These are phyloP conservation scores for Polydrusus tereticollis DNA, from an alignment of 2,888 invertebrate genomes.

Conservation along the genomic window DNA sequence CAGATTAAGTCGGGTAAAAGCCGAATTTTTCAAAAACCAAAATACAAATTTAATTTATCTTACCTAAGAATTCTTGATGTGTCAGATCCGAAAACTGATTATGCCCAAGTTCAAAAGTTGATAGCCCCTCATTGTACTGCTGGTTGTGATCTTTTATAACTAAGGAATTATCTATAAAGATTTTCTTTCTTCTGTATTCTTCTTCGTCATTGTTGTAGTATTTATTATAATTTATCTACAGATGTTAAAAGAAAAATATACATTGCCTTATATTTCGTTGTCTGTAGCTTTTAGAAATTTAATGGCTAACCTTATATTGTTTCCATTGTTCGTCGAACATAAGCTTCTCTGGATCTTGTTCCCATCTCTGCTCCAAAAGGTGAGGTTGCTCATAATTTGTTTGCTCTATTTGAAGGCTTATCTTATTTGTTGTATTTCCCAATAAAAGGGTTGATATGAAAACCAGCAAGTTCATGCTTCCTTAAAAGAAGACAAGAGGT, in stretches of 20 bases:
- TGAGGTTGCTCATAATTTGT: neutral
- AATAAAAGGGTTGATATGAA: neutral
- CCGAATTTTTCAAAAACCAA: too few species aligned
- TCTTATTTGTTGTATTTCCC: neutral
- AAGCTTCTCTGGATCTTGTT: neutral
- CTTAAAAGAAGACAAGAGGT: too few species aligned
- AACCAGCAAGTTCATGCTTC: neutral
- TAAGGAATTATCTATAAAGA: slow-evolving; percentile 4
- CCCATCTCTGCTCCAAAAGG: neutral
- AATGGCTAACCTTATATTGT: neutral
- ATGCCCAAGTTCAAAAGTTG: slow-evolving; percentile 16
- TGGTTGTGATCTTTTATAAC: slow-evolving; percentile 21
- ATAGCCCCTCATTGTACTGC: neutral
- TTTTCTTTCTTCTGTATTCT: neutral
- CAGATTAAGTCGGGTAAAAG: too few species aligned
- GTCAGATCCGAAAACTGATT: slow-evolving; percentile 23
- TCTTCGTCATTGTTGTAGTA: slow-evolving; percentile 4
- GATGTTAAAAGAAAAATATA: neutral
- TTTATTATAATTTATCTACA: neutral
- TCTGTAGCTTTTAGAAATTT: too few species aligned
- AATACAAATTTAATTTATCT: neutral
- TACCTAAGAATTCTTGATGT: slow-evolving; percentile 21
- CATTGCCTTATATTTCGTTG: too few species aligned
- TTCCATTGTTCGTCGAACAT: neutral
- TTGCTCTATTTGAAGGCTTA: neutral